Evolutionary conservation across 1,140 invertebrate genomes (phyloP).

Genomic region (Glomeris maerens): DNA sequence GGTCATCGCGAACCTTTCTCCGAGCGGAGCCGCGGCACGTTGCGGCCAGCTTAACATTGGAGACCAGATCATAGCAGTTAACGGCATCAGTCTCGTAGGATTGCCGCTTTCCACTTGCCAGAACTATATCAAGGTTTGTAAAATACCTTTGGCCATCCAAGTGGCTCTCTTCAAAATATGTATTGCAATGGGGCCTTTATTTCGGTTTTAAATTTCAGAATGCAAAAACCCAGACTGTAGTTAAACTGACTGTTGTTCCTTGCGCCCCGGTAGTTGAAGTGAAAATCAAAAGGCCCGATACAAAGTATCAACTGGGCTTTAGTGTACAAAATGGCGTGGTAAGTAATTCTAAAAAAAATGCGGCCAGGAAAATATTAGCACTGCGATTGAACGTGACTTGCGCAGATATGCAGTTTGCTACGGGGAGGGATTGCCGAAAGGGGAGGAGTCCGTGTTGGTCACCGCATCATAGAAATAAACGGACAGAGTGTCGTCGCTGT

Average conservation of each 20-base stretch:
- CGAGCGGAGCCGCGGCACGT: constrained; percentile 86
- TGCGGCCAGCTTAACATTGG: constrained; percentile 98
- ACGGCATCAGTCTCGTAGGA: constrained; percentile 94
- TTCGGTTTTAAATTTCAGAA: constrained; percentile 40
- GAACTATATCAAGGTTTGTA: constrained; percentile 79
- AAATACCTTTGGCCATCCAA: not conserved
- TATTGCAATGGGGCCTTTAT: constrained; percentile 10
- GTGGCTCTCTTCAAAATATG: too few species aligned
- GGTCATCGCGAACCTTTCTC: constrained; percentile 93
- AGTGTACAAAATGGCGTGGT: constrained; percentile 99
- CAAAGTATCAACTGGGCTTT: constrained; percentile 98
- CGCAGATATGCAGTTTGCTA: constrained; percentile 89
- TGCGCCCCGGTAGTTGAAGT: constrained; percentile 99
- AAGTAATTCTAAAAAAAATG: constrained; percentile 35
- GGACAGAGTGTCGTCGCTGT: constrained; percentile 97
- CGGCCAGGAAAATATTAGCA: not conserved
- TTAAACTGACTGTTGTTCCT: constrained; percentile 95
- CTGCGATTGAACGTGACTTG: constrained; percentile 18
- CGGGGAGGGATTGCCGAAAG: constrained; percentile 96
- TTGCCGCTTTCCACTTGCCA: constrained; percentile 94
- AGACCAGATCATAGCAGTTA: constrained; percentile 99
- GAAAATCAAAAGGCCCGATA: constrained; percentile 96
- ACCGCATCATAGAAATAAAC: constrained; percentile 99
- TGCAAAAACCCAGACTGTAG: constrained; percentile 90
- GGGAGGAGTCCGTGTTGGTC: constrained; percentile 94